These are phyloP conservation scores for Mus pahari DNA, from an alignment of 2,113 vertebrate genomes.

Conservation along the genomic window DNA sequence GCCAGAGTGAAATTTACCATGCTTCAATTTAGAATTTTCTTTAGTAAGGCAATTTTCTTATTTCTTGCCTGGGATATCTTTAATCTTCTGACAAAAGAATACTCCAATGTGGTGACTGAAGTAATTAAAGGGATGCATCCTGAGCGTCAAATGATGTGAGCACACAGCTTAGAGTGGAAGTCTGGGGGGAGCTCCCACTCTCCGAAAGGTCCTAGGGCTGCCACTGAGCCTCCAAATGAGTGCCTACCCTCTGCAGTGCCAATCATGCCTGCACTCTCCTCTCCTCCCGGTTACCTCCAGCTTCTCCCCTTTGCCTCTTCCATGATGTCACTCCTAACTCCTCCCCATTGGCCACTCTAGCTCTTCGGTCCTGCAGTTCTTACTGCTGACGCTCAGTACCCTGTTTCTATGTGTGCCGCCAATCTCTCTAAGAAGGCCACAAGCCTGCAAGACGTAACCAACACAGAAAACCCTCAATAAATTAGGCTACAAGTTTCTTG, in stretches of 20 bases:
- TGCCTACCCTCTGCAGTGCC: background rate
- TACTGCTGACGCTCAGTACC: background rate
- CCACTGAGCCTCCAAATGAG: background rate
- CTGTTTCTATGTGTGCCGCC: background rate
- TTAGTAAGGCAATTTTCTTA: background rate
- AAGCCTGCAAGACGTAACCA: background rate
- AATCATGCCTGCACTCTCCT: background rate
- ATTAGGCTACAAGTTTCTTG: background rate
- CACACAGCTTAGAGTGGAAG: background rate
- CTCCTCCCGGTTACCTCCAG: background rate
- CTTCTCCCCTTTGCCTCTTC: background rate
- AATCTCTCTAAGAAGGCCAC: background rate
- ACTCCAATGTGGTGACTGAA: background rate
- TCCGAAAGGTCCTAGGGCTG: background rate
- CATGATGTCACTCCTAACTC: background rate
- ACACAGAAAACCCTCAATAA: background rate
- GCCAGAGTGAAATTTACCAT: background rate
- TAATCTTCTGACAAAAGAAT: background rate
- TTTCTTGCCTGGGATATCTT: background rate
- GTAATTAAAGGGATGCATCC: background rate
- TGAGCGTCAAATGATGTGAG: background rate
- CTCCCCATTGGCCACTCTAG: background rate
- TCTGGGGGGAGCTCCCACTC: background rate
- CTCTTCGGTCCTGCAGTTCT: background rate
- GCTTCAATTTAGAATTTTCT: background rate